Evolutionary conservation across 2,888 invertebrate species (phyloP), one percentile per base, ranked within the genome.

Genomic region (Polyploca ridens): DNA sequence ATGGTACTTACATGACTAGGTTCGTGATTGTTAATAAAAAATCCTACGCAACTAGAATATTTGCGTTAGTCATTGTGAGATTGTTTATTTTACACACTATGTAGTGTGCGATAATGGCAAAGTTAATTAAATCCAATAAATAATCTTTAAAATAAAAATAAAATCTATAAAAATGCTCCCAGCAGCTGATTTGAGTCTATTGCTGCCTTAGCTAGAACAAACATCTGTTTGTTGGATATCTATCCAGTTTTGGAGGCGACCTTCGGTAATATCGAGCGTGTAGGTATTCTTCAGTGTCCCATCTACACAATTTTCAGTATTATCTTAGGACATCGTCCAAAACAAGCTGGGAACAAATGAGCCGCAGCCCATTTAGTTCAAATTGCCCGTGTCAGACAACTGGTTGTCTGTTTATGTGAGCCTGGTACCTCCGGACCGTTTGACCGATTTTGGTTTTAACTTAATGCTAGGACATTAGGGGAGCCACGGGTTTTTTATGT

Each of bases 331-430:
- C 61, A 41, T 62, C 66, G 67, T 79, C 78, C 78, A 73, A 77
- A 80, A 77, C 79, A 78, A 71, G 79, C 77, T 71, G 72, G 76
- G 72, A 70, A 74, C 75, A 82, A 88, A 90, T 88, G 88, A 87
- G 82, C 74, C 87, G 84, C 80, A 87, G 78, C 65, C 86, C 88
- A 88, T 90, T 89, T 79, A 75, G 75, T 75, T 77, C 87, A 82
- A 90, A 89, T 89, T 84, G 86, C 71, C 82, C 90, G 89, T 84
- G 78, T 66, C 80, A 79, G 83, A 82, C 83, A 80, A 79, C 80
- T 73, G 65, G 62, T 77, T 75, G 74, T 65, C 68, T 79, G 73
- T 82, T 84, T 81, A 78, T 78, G 84, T 72, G 66, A 61, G 70
- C 75, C 72, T 71, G 68, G 73, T 74, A 69, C 63, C 63, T 63